Evolutionary conservation across 1,140 invertebrate species (phyloP), one percentile per base, ranked within the genome.

Genomic region (Bactericera cockerelli): DNA sequence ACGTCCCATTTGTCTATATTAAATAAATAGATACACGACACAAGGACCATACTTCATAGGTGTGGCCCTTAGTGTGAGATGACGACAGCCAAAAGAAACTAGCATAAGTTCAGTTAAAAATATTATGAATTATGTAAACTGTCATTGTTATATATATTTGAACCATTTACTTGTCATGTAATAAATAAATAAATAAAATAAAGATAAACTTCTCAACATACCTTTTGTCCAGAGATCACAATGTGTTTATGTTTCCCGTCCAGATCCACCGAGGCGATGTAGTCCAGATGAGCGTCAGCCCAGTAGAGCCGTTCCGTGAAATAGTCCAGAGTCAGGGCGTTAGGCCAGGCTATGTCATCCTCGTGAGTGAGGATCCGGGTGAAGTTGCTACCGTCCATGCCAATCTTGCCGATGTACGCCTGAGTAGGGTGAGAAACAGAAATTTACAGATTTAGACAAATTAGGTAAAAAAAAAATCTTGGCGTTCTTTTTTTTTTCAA

Each of bases 231-330:
- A 0, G 83, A 83, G 1, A 94, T 65, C 0, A 94, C 87, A 56
- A 87, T 77, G 59, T 92, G 86, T 2, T 89, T 75, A 68, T 91
- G 83, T 57, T 80, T 80, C 2, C 93, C 93, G 72, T 95, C 89
- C 38, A 97, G 77, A 74, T 96, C 90, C 2, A 87, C 80, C 58
- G 83, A 97, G 22, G 93, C 95, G 26, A 99, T 96, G 64, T 96
- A 96, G 73, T 99, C 94, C 24, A 99, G 76, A 79, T 99, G 96
- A 63, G 95, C 96, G 71, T 99, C 96, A 0, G 93, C 95, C 86
- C 90, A 99, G 73, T 90, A 97, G 16, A 97, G 82, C 64, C 86
- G 79, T 64, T 97, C 86, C 2, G 92, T 93, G 67, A 97, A 94
- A 68, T 93, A 97, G 67, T 99, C 96, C 55, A 99, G 88, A 0